A percentile compares a stretch with the other conserved stretches of the same genome.
Conservation (phyloP, 2,797 vertebrate species). For the Falco cherrug region DNA sequence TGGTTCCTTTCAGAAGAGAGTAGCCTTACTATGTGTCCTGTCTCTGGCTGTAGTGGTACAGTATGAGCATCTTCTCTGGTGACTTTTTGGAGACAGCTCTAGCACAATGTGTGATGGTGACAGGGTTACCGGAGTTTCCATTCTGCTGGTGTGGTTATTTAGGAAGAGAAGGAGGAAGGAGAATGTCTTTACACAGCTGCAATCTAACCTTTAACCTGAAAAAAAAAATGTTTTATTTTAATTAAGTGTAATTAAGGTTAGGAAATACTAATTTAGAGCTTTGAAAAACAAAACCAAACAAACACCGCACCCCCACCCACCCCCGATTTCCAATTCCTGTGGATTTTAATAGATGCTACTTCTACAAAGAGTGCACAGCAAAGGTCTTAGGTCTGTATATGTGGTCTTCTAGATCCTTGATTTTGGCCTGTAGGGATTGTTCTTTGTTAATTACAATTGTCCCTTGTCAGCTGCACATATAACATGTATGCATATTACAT, state of each 20-base stretch:
- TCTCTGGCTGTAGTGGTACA: background rate
- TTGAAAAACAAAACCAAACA: background rate
- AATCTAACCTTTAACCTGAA: background rate
- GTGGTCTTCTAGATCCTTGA: background rate
- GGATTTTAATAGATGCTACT: background rate
- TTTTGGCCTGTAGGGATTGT: background rate
- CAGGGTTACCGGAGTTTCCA: background rate
- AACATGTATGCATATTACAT: rapidly evolving
- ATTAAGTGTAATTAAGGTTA: background rate
- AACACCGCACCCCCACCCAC: no score
- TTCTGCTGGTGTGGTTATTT: background rate
- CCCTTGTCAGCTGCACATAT: background rate
- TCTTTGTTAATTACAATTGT: background rate
- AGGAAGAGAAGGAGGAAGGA: background rate
- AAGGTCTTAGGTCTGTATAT: background rate
- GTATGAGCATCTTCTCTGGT: background rate
- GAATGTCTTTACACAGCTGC: background rate
- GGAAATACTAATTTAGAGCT: background rate
- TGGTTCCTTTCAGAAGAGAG: background rate
- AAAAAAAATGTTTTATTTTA: background rate
- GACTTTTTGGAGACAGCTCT: background rate
- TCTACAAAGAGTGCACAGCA: background rate
- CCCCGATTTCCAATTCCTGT: background rate
- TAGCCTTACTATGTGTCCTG: background rate
- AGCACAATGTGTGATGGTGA: background rate